phyloP scores from a whole-genome alignment of 2,113 vertebrate genomes.

The Larimichthys crocea region DNA sequence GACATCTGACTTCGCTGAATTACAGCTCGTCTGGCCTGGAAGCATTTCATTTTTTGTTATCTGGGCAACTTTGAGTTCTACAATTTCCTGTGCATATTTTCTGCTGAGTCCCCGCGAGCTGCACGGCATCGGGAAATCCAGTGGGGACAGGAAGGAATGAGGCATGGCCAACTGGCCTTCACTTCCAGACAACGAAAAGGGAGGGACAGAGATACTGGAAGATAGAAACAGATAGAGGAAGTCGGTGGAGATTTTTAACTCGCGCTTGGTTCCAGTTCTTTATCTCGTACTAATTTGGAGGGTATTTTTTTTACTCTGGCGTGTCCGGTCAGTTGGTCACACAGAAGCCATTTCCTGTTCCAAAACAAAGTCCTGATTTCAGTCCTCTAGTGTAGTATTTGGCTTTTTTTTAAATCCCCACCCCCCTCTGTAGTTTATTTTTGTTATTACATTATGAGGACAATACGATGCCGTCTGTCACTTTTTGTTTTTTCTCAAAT shows the following conservation, averaged over 20 bases:
- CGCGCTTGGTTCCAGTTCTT: conserved; percentile 7
- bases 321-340: conserved; percentile 30
- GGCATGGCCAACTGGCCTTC: conserved; percentile 61
- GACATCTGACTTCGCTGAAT: conserved; percentile 32
- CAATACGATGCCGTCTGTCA: background rate
- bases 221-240: conserved; percentile 7
- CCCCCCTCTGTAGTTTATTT: background rate
- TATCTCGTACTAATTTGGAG: conserved; percentile 30
- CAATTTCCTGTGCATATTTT: conserved; percentile 65
- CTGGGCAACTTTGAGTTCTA: conserved; percentile 51
- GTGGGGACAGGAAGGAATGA: conserved; percentile 58
- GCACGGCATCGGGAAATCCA: conserved; percentile 38
- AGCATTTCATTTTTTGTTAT: conserved; percentile 43
- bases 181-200: conserved; percentile 57
- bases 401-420: background rate
- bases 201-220: conserved; percentile 17
- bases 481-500: conserved; percentile 5
- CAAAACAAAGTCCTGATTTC: conserved; percentile 20
- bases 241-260: conserved; percentile 11
- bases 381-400: conserved; percentile 2
- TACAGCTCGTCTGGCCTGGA: conserved; percentile 42
- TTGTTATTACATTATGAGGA: background rate
- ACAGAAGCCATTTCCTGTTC: conserved; percentile 52
- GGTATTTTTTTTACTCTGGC: background rate
- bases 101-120: conserved; percentile 40